Percentiles rank a stretch among this genome's conserved stretches.
These are phyloP conservation scores for Pegea sp. DNA, from an alignment of 23 tunicate genomes.

Conservation along the genomic window DNA sequence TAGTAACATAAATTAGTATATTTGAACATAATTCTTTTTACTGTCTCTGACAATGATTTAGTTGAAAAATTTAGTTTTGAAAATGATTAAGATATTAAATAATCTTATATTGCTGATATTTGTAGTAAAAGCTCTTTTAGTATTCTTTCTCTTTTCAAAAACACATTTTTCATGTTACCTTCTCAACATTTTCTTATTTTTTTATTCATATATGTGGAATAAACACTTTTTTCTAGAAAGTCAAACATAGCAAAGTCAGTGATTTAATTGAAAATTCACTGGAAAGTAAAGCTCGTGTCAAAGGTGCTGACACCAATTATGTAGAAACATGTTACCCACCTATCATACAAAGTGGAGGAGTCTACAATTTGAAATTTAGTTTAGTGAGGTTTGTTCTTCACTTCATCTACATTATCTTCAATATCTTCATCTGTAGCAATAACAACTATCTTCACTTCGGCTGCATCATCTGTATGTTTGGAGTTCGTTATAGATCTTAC, in stretches of 20 bases:
- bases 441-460: slow-evolving; percentile 87
- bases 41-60: no score
- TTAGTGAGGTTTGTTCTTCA: no score
- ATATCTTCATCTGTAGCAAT: no score
- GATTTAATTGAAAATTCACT: slow-evolving; percentile 70
- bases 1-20: neutral
- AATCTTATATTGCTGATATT: no score
- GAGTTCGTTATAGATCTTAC: slow-evolving; percentile 76
- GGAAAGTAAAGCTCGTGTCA: no score
- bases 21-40: no score
- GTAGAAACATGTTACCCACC: slow-evolving; percentile 97
- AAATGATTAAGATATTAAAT: no score
- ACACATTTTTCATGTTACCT: no score
- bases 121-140: neutral
- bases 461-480: slow-evolving; percentile 79
- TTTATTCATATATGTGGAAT: neutral
- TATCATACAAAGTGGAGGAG: slow-evolving; percentile 90
- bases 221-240: slow-evolving; percentile 28
- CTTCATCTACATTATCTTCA: no score
- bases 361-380: slow-evolving; percentile 55
- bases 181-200: neutral
- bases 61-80: no score
- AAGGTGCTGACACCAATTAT: slow-evolving; percentile 60
- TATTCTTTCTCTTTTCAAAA: neutral
- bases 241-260: slow-evolving; percentile 67